Percentiles rank a stretch among this genome's conserved stretches.
Conservation (phyloP, 2,888 invertebrate species). For the Drosophila monieri region DNA sequence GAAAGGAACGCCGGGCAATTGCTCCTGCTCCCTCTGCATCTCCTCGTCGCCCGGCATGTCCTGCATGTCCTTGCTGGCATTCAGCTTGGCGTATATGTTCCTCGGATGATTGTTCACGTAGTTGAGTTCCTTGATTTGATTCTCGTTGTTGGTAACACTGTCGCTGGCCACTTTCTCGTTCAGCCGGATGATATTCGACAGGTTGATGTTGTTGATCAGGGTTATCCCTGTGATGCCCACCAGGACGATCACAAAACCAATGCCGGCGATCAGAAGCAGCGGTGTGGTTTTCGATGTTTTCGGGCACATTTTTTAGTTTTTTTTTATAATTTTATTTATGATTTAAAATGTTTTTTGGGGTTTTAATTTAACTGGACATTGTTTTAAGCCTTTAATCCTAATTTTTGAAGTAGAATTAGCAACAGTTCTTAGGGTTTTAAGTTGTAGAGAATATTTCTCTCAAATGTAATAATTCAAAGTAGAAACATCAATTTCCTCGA, state of each 20-base stretch:
- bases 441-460: too few species aligned
- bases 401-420: constrained; percentile 6
- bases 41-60: constrained; percentile 12
- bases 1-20: constrained; percentile 24
- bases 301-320: constrained; percentile 76
- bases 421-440: constrained; percentile 4
- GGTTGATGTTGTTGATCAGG: constrained; percentile 83
- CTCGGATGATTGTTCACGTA: constrained; percentile 82
- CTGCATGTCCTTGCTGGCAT: constrained; percentile 25
- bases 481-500: too few species aligned
- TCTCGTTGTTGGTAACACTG: constrained; percentile 79
- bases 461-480: too few species aligned
- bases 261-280: constrained; percentile 82
- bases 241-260: constrained; percentile 84
- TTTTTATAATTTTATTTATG: constrained; percentile 17
- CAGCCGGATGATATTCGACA: constrained; percentile 82
- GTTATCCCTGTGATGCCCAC: constrained; percentile 85
- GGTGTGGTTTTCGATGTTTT: constrained; percentile 82
- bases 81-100: constrained; percentile 68
- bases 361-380: constrained; percentile 7
- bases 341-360: not conserved
- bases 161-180: constrained; percentile 83
- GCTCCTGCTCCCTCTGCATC: constrained; percentile 41
- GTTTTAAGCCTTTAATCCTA: constrained; percentile 32
- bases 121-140: constrained; percentile 77